Conservation (phyloP, 92 coral and sea anemone genomes). For the Meandrina meandrites region DNA sequence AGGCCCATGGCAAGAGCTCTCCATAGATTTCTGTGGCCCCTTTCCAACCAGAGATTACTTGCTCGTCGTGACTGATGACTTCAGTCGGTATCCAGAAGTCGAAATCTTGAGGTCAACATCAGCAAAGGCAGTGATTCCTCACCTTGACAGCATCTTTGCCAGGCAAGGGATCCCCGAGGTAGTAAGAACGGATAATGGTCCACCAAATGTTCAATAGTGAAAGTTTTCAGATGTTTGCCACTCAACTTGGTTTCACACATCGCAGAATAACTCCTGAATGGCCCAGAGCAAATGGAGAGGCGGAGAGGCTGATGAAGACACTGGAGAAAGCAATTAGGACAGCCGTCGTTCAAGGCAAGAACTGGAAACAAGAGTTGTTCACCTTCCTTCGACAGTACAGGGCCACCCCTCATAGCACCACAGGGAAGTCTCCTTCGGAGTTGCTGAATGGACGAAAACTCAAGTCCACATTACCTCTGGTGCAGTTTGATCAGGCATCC, state of each 20-base stretch:
- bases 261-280: slow-evolving; percentile 56
- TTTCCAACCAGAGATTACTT: slow-evolving; percentile 47
- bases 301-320: slow-evolving; percentile 48
- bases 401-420: slow-evolving; percentile 55
- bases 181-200: slow-evolving; percentile 59
- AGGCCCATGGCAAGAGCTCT: slow-evolving; percentile 53
- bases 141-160: slow-evolving; percentile 40
- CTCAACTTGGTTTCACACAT: slow-evolving; percentile 35
- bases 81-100: slow-evolving; percentile 31
- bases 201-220: slow-evolving; percentile 53
- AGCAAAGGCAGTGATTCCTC: slow-evolving; percentile 35
- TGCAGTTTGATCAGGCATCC: not conserved
- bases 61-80: slow-evolving; percentile 43
- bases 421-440: slow-evolving; percentile 36
- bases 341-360: slow-evolving; percentile 40
- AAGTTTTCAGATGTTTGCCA: slow-evolving; percentile 30
- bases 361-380: slow-evolving; percentile 54
- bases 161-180: slow-evolving; percentile 42
- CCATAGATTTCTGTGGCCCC: slow-evolving; percentile 40
- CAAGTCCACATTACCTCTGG: slow-evolving; percentile 30
- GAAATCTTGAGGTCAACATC: slow-evolving; percentile 43
- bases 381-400: slow-evolving; percentile 56
- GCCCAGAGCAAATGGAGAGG: slow-evolving; percentile 65
- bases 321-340: slow-evolving; percentile 38
- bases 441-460: slow-evolving; percentile 43